Evolutionary conservation across 2,797 vertebrate species (phyloP).

Genomic region (Paratrypauchen microcephalus): DNA sequence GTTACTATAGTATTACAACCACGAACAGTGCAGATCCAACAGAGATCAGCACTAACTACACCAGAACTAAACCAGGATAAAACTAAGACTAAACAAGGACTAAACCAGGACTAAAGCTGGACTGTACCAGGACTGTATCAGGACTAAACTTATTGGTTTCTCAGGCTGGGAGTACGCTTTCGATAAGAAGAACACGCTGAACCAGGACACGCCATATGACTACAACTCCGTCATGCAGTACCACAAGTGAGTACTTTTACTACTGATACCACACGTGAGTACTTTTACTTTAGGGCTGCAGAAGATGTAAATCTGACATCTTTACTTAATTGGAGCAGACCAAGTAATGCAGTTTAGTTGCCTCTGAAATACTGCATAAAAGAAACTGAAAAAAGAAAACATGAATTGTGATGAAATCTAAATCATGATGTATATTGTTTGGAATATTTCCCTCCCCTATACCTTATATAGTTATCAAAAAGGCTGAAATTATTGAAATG

Average conservation of each 20-base stretch:
- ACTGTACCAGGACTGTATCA: not conserved
- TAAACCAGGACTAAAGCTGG: not conserved
- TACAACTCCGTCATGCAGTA: slow-evolving; percentile 52
- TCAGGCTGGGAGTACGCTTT: slow-evolving; percentile 40
- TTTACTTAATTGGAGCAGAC: too few species aligned
- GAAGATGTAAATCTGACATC: too few species aligned
- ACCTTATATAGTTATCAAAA: too few species aligned
- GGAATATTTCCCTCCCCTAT: too few species aligned
- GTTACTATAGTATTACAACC: slow-evolving; percentile 55
- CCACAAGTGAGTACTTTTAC: slow-evolving; percentile 18
- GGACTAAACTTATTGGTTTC: not conserved
- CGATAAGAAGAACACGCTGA: slow-evolving; percentile 30
- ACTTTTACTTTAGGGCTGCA: too few species aligned
- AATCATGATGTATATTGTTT: too few species aligned
- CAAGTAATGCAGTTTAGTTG: too few species aligned
- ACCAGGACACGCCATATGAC: slow-evolving; percentile 40
- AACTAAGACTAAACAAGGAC: not conserved
- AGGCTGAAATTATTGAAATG: too few species aligned
- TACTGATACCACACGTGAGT: not conserved
- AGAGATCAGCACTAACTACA: slow-evolving; percentile 44
- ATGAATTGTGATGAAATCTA: too few species aligned
- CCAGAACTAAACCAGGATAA: too few species aligned
- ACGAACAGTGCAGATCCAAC: slow-evolving; percentile 73
- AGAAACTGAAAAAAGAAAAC: too few species aligned
- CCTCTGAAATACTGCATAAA: too few species aligned